These are phyloP conservation scores for Margaritifera margaritifera DNA, from an alignment of 2,888 invertebrate species.

Conservation along the genomic window DNA sequence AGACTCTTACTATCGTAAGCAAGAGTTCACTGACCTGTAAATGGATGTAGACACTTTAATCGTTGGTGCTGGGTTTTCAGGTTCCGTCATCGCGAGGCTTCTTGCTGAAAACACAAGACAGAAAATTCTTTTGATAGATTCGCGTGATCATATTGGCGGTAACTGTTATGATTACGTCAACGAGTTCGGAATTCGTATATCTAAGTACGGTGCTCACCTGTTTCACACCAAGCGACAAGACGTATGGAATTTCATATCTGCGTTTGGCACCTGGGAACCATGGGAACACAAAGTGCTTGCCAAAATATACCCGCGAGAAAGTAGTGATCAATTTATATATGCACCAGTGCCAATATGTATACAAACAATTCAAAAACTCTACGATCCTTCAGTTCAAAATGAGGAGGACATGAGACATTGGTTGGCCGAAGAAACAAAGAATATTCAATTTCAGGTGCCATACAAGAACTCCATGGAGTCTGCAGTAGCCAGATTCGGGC, in stretches of 20 bases:
- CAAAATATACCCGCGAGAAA: neutral
- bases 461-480: neutral
- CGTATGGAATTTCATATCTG: constrained; percentile 7
- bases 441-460: neutral
- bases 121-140: constrained; percentile 8
- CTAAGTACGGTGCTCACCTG: constrained; percentile 12
- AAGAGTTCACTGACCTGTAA: no score
- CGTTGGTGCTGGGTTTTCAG: constrained; percentile 8
- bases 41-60: constrained; percentile 3
- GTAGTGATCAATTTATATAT: constrained; percentile 1
- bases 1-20: no score
- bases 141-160: constrained; percentile 14
- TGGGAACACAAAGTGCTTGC: constrained; percentile 5
- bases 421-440: neutral
- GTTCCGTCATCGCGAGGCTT: constrained; percentile 7
- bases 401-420: constrained; percentile 1
- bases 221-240: constrained; percentile 8
- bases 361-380: constrained; percentile 8
- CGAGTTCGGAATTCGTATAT: constrained; percentile 8
- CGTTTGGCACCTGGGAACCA: constrained; percentile 6
- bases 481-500: constrained; percentile 6
- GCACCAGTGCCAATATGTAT: constrained; percentile 10
- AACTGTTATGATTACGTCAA: constrained; percentile 13
- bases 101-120: constrained; percentile 3
- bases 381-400: neutral